Conservation (phyloP, 1,140 invertebrate genomes). For the Chlorops oryzae region DNA sequence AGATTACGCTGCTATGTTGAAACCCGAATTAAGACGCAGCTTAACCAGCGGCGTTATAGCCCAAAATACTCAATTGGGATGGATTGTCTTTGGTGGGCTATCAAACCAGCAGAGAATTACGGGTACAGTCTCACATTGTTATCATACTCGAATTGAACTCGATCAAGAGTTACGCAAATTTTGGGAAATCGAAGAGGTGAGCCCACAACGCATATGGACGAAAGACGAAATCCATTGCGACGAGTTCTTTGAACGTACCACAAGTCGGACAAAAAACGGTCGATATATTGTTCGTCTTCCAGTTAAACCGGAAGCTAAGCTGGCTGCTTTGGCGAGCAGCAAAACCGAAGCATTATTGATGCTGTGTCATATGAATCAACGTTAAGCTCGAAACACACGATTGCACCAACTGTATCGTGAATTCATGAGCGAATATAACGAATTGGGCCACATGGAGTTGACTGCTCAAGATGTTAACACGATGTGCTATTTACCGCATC, state of each 20-base stretch:
- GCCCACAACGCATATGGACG: neutral
- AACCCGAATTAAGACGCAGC: no score
- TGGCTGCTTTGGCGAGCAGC: neutral
- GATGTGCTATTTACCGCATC: slow-evolving; percentile 42
- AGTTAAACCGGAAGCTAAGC: slow-evolving; percentile 4
- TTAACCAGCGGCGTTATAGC: no score
- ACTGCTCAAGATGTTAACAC: neutral
- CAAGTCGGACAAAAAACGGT: neutral
- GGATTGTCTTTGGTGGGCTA: no score
- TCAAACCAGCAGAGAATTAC: no score
- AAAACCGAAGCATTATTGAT: neutral
- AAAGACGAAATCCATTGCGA: neutral
- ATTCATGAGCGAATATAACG: slow-evolving; percentile 11
- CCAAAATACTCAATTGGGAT: no score
- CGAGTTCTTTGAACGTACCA: neutral
- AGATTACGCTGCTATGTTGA: no score
- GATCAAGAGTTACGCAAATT: no score
- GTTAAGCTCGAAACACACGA: neutral
- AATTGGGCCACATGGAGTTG: slow-evolving; percentile 12
- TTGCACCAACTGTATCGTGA: neutral
- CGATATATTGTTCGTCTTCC: slow-evolving; percentile 2
- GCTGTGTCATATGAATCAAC: neutral
- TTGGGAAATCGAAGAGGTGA: slow-evolving; percentile 5
- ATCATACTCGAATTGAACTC: no score
- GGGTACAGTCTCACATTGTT: no score